Conservation (phyloP, 2,888 invertebrate species). For the Pyrocoelia pectoralis region DNA sequence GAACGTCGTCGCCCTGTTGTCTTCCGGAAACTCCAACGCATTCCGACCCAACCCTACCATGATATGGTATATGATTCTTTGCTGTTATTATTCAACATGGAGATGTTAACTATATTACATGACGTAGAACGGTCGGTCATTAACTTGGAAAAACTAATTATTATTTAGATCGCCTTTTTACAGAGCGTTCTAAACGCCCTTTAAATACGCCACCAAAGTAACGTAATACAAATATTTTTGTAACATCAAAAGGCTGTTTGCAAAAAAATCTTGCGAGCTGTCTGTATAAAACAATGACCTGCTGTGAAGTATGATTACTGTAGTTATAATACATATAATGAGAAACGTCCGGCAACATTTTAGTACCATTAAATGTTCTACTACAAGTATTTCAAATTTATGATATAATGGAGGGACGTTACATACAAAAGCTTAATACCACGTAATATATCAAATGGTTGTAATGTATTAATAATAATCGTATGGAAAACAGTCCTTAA, state of each 20-base stretch:
- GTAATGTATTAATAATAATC: too few species aligned
- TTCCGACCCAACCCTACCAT: slow-evolving; percentile 28
- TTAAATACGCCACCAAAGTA: too few species aligned
- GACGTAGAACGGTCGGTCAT: slow-evolving; percentile 20
- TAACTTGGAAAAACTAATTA: slow-evolving; percentile 11
- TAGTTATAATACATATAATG: not conserved
- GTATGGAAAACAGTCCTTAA: not conserved
- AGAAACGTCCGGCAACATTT: slow-evolving; percentile 1
- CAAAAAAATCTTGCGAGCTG: not conserved
- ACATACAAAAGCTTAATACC: not conserved
- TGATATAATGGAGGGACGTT: not conserved
- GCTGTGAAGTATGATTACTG: not conserved
- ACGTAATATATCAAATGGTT: too few species aligned
- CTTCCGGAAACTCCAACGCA: slow-evolving; percentile 36
- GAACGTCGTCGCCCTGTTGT: slow-evolving; percentile 20
- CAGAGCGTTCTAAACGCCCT: too few species aligned
- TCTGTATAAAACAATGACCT: not conserved
- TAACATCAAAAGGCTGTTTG: not conserved
- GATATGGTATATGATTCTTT: slow-evolving; percentile 26
- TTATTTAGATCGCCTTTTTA: too few species aligned
- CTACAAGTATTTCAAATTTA: not conserved
- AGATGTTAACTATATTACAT: slow-evolving; percentile 20
- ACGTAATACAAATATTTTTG: too few species aligned
- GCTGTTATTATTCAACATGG: slow-evolving; percentile 17
- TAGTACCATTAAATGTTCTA: not conserved